Evolutionary conservation across 2,888 invertebrate species (phyloP), one percentile per base, ranked within the genome.

Genomic region (Prosapia bicincta): DNA sequence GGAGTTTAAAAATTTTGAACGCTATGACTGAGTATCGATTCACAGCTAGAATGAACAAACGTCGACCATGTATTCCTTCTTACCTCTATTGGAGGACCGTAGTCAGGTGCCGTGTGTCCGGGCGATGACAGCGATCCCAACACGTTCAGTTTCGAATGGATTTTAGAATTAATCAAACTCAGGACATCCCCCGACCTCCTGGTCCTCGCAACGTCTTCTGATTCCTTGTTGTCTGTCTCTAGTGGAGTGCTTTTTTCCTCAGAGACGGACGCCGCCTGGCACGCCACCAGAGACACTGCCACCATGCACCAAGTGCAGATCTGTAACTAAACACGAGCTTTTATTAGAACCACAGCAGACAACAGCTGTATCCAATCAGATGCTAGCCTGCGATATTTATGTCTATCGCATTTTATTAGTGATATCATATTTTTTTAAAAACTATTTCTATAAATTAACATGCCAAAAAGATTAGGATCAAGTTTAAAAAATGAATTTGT

Each of bases 131-230:
- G 68, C 13, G 78, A 78, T 26, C 76, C 72, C n/a, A 79, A 26
- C 20, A 79, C 54, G 28, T 72, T 71, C 10, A 78, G 69, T 75
- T 79, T 79, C 70, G 78, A 78, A 54, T 77, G 77, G 24, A 78
- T 30, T 13, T 78, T 69, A 20, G 78, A 74, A 23, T 76, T 75
- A 32, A 79, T 72, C 43, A 73, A 69, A 20, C 73, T 69, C 13
- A 73, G 38, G 25, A 79, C 66, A 20, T 75, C 76, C 0, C 81
- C 74, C 28, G 82, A 81, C 54, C 84, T 78, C 66, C 83, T 83
- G 75, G 81, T 82, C 66, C 83, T 81, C 3, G 70, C 67, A 2
- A 30, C 70, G 10, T 69, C 32, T 23, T 69, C 76, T 9, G 69
- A n/a, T 66, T 76, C 76, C 43, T 74, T 3, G n/a, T 54, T n/a